Conservation (phyloP, 2,113 vertebrate genomes). For the Leptodactylus fuscus region DNA sequence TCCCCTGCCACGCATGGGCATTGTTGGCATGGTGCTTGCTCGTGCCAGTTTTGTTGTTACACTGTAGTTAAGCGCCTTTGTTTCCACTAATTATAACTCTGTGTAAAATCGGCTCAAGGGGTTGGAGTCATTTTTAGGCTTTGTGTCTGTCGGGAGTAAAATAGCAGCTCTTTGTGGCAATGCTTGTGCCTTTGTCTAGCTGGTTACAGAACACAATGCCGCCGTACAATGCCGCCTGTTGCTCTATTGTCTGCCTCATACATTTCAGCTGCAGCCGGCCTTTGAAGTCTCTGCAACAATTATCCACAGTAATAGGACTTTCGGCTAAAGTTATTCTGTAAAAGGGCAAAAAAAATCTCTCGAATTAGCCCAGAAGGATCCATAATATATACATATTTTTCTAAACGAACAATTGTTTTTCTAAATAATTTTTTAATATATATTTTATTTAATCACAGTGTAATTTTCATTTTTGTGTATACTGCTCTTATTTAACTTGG, state of each 20-base stretch:
- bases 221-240: constrained; percentile 42
- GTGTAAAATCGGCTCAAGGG: constrained; percentile 33
- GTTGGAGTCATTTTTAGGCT: background rate
- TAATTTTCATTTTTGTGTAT: background rate
- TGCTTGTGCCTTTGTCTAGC: constrained; percentile 32
- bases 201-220: constrained; percentile 16
- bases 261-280: constrained; percentile 42
- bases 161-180: constrained; percentile 31
- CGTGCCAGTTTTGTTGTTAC: constrained; percentile 22
- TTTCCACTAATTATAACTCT: constrained; percentile 48
- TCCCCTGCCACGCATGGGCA: background rate
- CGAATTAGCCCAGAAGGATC: background rate
- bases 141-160: constrained; percentile 7
- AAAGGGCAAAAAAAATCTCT: background rate
- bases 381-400: background rate
- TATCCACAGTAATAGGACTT: constrained; percentile 36
- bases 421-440: background rate
- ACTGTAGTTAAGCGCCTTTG: constrained; percentile 32
- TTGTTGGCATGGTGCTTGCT: no score
- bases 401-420: background rate
- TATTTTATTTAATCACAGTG: background rate
- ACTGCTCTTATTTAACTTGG: no score
- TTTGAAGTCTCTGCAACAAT: constrained; percentile 45
- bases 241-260: constrained; percentile 11
- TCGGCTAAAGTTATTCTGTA: constrained; percentile 13